Evolutionary conservation across 2,797 vertebrate genomes (phyloP).

Genomic region (Premnoplex brunnescens): DNA sequence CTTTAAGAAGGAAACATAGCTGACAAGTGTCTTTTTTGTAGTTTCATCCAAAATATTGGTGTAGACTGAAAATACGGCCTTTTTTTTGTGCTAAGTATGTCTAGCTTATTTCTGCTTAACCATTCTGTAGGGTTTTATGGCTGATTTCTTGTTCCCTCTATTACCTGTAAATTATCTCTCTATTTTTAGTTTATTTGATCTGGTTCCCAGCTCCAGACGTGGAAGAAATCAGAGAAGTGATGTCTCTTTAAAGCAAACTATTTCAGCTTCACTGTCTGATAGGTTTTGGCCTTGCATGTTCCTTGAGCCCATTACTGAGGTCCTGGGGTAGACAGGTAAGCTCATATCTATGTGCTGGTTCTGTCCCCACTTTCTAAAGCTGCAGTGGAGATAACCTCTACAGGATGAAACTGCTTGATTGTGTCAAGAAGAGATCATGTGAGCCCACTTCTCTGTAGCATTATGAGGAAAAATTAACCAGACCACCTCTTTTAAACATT

Average conservation of each 20-base stretch:
- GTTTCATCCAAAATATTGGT: background rate
- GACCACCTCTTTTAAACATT: background rate
- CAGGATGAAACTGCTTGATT: background rate
- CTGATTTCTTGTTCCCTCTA: background rate
- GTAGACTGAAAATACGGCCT: background rate
- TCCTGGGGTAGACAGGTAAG: background rate
- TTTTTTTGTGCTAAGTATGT: background rate
- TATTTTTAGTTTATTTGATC: background rate
- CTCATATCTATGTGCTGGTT: background rate
- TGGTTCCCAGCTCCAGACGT: background rate
- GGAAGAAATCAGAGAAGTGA: background rate
- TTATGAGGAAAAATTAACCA: background rate
- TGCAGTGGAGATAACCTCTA: background rate
- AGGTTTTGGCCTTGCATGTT: background rate
- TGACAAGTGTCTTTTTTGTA: background rate
- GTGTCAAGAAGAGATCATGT: background rate
- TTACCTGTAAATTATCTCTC: background rate
- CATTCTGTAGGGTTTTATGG: background rate
- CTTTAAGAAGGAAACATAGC: background rate
- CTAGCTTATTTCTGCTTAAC: background rate
- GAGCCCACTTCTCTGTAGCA: background rate
- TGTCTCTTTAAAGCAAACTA: background rate
- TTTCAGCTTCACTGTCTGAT: background rate
- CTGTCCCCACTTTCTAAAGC: background rate
- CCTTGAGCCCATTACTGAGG: background rate